Evolutionary conservation across 2,888 invertebrate species (phyloP), one percentile per base, ranked within the genome.

Genomic region (Limnephilus lunatus): DNA sequence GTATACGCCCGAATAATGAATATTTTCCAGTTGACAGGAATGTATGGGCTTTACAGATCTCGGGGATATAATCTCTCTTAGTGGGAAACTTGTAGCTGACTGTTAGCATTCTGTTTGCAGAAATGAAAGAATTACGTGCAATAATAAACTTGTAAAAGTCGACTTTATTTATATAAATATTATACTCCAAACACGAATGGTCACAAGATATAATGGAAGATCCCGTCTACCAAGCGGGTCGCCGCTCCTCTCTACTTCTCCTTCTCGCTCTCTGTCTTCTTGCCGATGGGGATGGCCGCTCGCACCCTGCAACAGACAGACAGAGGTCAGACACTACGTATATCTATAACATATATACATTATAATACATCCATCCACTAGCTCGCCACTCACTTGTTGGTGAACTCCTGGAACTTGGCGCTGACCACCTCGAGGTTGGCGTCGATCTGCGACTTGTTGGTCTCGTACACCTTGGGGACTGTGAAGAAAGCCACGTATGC

Each of bases 401-500:
- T 97, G 95, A 99, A 97, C 95, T 99, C 98, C 95, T 98, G 97
- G 95, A 98, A 96, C 97, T 98, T 98, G 95, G 97, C 97, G 96
- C 97, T 97, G 94, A 98, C 98, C 95, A 98, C 96, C 95, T 98
- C 98, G 94, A 99, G 96, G 96, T 99, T 98, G 95, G 98, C 98
- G 96, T 99, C 99, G 95, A 99, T 98, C 95, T 98, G 98, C 95
- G 98, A 97, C 96, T 99, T 98, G 97, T 99, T 99, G 96, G 98
- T 98, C 96, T 99, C 98, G 95, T 99, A 99, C 93, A 99, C 98
- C 97, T 99, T 99, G 94, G 99, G 99, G 96, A 99, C 97, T 94
- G 99, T 98, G 97, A 99, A 99, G 94, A 99, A 97, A 94, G 98
- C 98, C 94, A 99, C 97, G 96, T 99, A 98, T 94, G 97, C 99